Evolutionary conservation across 2,113 vertebrate genomes (phyloP).

Genomic region (Diadophis punctatus): DNA sequence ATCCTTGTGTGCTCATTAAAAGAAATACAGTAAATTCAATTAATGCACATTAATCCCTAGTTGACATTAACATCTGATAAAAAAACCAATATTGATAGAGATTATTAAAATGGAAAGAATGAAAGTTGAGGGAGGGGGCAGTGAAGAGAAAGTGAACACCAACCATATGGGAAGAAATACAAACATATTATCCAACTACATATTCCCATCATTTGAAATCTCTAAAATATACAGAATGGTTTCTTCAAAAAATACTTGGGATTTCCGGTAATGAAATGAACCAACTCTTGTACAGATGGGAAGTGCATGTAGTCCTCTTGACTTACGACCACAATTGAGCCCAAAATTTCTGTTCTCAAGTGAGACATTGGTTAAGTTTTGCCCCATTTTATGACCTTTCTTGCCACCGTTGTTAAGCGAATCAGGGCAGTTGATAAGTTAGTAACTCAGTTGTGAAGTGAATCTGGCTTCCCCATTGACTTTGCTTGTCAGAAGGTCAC

Average conservation of each 20-base stretch:
- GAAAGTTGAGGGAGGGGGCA: constrained; percentile 22
- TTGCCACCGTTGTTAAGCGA: no score
- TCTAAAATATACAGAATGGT: constrained; percentile 12
- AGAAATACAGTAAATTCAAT: constrained; percentile 94
- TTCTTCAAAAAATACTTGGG: constrained; percentile 76
- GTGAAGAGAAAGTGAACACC: constrained; percentile 45
- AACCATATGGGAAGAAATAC: constrained; percentile 50
- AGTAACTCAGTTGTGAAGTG: no score
- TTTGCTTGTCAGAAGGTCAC: no score
- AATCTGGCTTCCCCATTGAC: no score
- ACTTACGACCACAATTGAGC: no score
- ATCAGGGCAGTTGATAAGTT: no score
- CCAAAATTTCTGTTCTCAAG: no score
- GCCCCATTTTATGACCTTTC: no score
- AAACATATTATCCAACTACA: constrained; percentile 30
- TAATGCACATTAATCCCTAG: constrained; percentile 94
- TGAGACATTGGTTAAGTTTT: no score
- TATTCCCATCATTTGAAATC: constrained; percentile 16
- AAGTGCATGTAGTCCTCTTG: not conserved
- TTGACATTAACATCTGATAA: constrained; percentile 90
- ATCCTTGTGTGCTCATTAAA: constrained; percentile 95
- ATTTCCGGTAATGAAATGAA: constrained; percentile 66
- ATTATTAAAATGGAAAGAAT: constrained; percentile 70
- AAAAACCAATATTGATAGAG: constrained; percentile 75
- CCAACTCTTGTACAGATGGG: not conserved